Conservation (phyloP, 2,113 vertebrate species). For the Donacobius atricapilla region DNA sequence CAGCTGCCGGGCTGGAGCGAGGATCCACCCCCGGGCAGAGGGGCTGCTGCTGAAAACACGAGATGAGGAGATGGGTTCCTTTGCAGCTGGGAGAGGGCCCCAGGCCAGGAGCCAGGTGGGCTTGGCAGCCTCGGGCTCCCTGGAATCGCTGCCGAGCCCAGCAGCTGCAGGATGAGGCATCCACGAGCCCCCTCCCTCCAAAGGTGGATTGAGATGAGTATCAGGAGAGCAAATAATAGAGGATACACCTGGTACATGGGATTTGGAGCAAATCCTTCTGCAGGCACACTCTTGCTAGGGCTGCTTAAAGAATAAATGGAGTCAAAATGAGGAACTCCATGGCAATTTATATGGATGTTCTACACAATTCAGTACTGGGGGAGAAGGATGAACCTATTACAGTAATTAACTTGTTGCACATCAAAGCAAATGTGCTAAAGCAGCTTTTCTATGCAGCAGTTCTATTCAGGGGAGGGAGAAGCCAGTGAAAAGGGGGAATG, state of each 20-base stretch:
- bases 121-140: rapidly evolving
- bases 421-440: conserved; percentile 10
- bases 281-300: conserved; percentile 26
- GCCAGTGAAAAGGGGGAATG: background rate
- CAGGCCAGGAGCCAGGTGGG: background rate
- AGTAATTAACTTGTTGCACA: conserved; percentile 55
- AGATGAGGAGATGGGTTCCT: rapidly evolving
- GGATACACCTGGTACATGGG: conserved; percentile 24
- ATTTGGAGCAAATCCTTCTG: conserved; percentile 10
- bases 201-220: background rate
- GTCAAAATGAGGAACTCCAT: conserved; percentile 52
- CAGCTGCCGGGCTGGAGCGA: rapidly evolving
- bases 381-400: conserved; percentile 42
- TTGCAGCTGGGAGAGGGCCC: background rate
- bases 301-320: conserved; percentile 60
- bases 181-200: background rate
- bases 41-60: rapidly evolving
- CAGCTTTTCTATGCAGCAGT: background rate
- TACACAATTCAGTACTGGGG: conserved; percentile 1
- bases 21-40: background rate
- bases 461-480: background rate
- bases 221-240: background rate
- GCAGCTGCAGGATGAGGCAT: rapidly evolving
- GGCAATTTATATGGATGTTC: conserved; percentile 55
- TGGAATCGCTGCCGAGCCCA: background rate